Evolutionary conservation across 23 tunicate species (phyloP).

Genomic region (Diplosoma virens): DNA sequence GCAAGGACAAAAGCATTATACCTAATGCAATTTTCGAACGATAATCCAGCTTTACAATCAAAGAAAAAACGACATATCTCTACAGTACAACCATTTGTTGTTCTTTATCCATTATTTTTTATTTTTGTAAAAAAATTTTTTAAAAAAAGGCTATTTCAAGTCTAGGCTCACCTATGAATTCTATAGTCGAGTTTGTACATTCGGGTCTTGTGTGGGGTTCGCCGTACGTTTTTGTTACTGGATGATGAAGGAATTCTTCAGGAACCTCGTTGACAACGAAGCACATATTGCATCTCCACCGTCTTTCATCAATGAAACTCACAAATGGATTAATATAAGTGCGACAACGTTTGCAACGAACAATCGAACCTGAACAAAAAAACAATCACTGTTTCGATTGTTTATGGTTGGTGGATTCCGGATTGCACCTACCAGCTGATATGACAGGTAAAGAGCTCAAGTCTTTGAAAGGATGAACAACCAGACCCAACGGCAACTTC

Average conservation of each 20-base stretch:
- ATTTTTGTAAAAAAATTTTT: too few species aligned
- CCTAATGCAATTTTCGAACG: too few species aligned
- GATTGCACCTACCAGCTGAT: slow-evolving; percentile 69
- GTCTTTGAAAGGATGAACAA: slow-evolving; percentile 97
- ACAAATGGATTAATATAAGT: slow-evolving; percentile 99
- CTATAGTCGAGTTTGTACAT: slow-evolving; percentile 95
- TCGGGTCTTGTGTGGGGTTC: slow-evolving; percentile 98
- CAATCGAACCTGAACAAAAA: slow-evolving; percentile 67
- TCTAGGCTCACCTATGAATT: slow-evolving; percentile 69
- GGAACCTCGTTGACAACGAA: slow-evolving; percentile 88
- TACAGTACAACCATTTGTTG: too few species aligned
- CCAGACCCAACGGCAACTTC: slow-evolving; percentile 93
- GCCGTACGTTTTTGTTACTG: slow-evolving; percentile 90
- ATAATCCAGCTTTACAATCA: too few species aligned
- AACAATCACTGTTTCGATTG: too few species aligned
- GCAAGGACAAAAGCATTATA: too few species aligned
- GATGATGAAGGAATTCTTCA: slow-evolving; percentile 95
- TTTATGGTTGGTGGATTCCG: neutral
- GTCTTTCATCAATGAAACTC: slow-evolving; percentile 70
- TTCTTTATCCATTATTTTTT: too few species aligned
- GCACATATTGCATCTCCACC: slow-evolving; percentile 98
- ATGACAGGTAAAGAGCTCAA: slow-evolving; percentile 93
- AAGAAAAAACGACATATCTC: too few species aligned
- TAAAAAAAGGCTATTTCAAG: too few species aligned
- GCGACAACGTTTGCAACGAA: slow-evolving; percentile 90